These are phyloP conservation scores for Labeo calbasu DNA, from an alignment of 2,797 vertebrate genomes.

Conservation along the genomic window DNA sequence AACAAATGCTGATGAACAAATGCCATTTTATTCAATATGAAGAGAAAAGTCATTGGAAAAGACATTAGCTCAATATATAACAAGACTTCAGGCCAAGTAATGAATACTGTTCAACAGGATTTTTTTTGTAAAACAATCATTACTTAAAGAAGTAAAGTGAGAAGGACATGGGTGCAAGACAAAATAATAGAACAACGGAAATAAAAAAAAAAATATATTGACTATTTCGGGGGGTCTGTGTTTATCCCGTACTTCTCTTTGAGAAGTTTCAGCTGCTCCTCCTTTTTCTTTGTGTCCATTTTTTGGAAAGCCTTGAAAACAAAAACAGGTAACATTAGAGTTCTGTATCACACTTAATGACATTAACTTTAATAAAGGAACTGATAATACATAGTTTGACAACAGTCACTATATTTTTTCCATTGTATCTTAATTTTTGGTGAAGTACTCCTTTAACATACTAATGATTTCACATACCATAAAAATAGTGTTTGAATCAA, in stretches of 20 bases:
- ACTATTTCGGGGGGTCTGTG: conserved; percentile 95
- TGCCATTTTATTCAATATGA: background rate
- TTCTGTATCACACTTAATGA: background rate
- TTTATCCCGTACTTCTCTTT: conserved; percentile 99
- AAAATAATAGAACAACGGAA: background rate
- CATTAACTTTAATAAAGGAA: background rate
- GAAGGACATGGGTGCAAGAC: background rate
- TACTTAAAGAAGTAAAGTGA: background rate
- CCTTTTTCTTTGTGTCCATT: conserved; percentile 99
- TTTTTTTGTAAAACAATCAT: background rate
- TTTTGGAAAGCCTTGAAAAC: conserved; percentile 93
- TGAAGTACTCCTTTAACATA: background rate
- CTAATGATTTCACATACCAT: background rate
- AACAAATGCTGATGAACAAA: conserved; percentile 9
- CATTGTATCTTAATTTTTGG: background rate
- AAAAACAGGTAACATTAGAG: background rate
- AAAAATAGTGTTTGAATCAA: background rate
- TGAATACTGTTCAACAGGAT: background rate
- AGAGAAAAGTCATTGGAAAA: background rate
- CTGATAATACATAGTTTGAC: background rate
- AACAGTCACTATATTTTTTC: background rate
- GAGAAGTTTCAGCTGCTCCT: conserved; percentile 96
- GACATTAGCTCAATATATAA: conserved; percentile 4
- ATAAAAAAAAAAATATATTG: background rate
- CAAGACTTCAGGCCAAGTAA: background rate